These are phyloP conservation scores for Blomia tropicalis DNA, from an alignment of 2,888 invertebrate species.

Conservation along the genomic window DNA sequence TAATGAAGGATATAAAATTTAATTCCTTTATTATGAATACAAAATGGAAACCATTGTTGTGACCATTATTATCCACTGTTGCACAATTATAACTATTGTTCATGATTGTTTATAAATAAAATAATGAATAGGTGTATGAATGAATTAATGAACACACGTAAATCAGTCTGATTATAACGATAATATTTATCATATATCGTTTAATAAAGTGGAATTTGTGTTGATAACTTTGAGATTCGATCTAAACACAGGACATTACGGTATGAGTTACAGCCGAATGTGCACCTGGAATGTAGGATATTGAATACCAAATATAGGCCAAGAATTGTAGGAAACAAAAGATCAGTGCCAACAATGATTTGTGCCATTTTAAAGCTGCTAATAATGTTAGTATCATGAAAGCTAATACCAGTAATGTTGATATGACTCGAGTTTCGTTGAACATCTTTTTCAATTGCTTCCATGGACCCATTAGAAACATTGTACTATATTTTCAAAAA, in stretches of 20 bases:
- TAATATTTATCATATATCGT: background rate
- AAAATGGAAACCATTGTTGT: too few relatives aligned
- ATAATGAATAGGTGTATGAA: background rate
- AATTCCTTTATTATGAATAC: background rate
- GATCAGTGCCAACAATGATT: constrained; percentile 54
- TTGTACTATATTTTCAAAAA: constrained; percentile 46
- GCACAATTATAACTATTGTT: background rate
- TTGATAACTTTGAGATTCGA: too few relatives aligned
- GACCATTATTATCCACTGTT: too few relatives aligned
- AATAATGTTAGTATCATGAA: constrained; percentile 49
- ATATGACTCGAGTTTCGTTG: constrained; percentile 61
- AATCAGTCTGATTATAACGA: background rate
- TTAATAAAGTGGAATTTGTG: background rate
- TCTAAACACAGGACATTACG: constrained; percentile 17
- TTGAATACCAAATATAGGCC: constrained; percentile 78
- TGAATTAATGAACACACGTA: background rate
- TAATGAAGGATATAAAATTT: too few relatives aligned
- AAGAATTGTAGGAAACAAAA: constrained; percentile 69
- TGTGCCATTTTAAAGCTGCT: constrained; percentile 55
- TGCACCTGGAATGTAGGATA: constrained; percentile 80
- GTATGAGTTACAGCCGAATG: constrained; percentile 52
- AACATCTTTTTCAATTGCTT: constrained; percentile 81
- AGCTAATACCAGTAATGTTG: constrained; percentile 56
- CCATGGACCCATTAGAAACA: constrained; percentile 72
- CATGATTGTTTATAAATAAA: background rate